Base-by-base conservation (phyloP, 2,113 vertebrate species). In the Ageneiosus marmoratus region DNA sequence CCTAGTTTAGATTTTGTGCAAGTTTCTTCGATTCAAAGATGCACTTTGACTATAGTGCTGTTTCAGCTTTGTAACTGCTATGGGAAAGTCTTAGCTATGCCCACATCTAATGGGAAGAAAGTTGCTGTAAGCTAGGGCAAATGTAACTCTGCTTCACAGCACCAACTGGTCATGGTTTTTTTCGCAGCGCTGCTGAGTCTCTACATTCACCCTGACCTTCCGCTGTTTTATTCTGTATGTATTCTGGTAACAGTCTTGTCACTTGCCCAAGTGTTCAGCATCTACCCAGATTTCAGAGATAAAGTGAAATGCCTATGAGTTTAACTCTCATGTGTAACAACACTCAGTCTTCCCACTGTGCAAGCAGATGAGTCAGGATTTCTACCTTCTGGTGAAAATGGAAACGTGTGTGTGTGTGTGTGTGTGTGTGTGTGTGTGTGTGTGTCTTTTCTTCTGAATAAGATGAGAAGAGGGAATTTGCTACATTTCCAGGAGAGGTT, bases 251-350 rank as follows among this genome's bases (percentile, higher is more conserved):
- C 72, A 50, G 29, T 51, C 27, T 7, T 51, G 72, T n/a, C 72
- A 50, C 72, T 74, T 32, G 72, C 29, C 1, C 3, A 27, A 74
- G n/a, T 8, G n/a, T 24, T 76, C 50, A 7, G 51, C 50, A 8
- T 76, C 51, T 22, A 76, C 20, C 73, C 29, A 37, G 18, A 34
- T 55, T 37, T 76, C 73, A 55, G 18, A 37, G 50, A 37, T 16
- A 37, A 37, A 13, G 29, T 37, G 29, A 76, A 55, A 76, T 22
- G 32, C 73, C 51, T 18, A 7, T 24, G 73, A 50, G 73, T 55
- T 76, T 37, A 7, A 53, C 50, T 76, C 27, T 76, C 73, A 34
- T 37, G 50, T 76, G 73, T 37, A 37, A 22, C 73, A 76, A 55
- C 50, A 53, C 73, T 55, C 29, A 11, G 50, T 55, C 50, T 18